Base-by-base conservation (phyloP, 2,888 invertebrate genomes). In the Drosophila meridionalis region DNA sequence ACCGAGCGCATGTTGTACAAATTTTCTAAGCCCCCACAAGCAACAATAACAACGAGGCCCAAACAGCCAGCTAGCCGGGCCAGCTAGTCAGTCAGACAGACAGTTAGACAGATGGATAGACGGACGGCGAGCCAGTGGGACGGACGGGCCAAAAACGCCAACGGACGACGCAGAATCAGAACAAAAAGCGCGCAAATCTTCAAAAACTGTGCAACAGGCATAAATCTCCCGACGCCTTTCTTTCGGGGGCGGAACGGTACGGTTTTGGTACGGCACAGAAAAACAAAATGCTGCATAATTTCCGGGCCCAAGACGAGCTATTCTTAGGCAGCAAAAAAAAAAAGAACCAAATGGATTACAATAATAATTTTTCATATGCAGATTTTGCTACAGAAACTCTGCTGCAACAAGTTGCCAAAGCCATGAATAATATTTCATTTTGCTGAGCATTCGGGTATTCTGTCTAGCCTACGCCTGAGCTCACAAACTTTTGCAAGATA, bases 281-380 rank as follows among this genome's bases (percentile, higher is more conserved):
- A 87, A 89, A 89, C 88, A 85, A 87, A 89, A 80, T 90, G 76
- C 90, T 89, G 90, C 90, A 87, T 87, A 87, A 90, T 87, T 86
- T 86, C 61, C 79, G 81, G 75, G 79, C 70, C 55, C 68, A 53
- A 75, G 53, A 67, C 45, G 53, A 63, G 61, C 48, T 48, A 58
- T 65, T 73, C 73, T 52, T 38, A 8, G 28, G 7, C 53, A 38
- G 14, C 28, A 26, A 40, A 26, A 40, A 40, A 5, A 6, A 28
- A 6, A 9, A 38, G 36, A 56, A 32, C 87, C 87, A 87, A 87
- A 90, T 87, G 88, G 90, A 87, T 90, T 90, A 85, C 90, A 87
- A 87, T 87, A 87, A 87, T 89, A 87, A 87, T 87, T 87, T 87
- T 87, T 87, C 90, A 87, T 87, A 87, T 87, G 87, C 90, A 87